Conservation (phyloP, 2,888 invertebrate genomes). For the Nysson spinosus region DNA sequence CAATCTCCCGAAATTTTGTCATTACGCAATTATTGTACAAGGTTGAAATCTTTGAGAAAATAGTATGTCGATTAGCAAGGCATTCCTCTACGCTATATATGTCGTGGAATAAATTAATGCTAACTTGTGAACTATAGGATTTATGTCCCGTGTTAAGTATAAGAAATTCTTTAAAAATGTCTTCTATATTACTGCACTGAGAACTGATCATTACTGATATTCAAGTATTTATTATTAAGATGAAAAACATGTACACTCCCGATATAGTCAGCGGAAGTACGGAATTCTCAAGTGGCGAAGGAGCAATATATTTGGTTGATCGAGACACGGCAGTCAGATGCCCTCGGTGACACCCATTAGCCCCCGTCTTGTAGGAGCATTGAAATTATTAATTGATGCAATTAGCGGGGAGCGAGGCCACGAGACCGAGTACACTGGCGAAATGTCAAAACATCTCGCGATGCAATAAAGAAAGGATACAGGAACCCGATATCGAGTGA, state of each 20-base stretch:
- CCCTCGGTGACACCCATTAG: slow-evolving; percentile 56
- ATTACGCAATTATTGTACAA: no score
- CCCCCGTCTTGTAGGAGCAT: slow-evolving; percentile 52
- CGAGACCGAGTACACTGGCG: slow-evolving; percentile 18
- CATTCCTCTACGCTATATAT: no score
- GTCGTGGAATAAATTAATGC: no score
- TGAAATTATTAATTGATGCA: slow-evolving; percentile 66
- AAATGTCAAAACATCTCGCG: slow-evolving; percentile 49
- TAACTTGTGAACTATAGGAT: no score
- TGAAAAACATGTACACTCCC: slow-evolving; percentile 20
- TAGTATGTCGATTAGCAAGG: no score
- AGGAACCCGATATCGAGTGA: slow-evolving; percentile 31
- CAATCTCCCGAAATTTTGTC: no score
- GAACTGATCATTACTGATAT: slow-evolving; percentile 28
- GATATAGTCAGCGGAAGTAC: slow-evolving; percentile 38
- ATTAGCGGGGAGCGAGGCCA: slow-evolving; percentile 54
- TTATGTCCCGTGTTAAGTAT: no score
- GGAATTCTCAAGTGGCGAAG: slow-evolving; percentile 30
- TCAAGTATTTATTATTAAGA: slow-evolving; percentile 15
- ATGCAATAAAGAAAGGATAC: background rate
- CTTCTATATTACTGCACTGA: no score
- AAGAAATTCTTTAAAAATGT: no score
- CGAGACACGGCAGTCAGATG: slow-evolving; percentile 17
- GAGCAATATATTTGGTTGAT: slow-evolving; percentile 1
- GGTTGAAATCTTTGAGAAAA: no score